phyloP scores from a whole-genome alignment of 2,113 vertebrate species.

The Oxyruncus cristatus region DNA sequence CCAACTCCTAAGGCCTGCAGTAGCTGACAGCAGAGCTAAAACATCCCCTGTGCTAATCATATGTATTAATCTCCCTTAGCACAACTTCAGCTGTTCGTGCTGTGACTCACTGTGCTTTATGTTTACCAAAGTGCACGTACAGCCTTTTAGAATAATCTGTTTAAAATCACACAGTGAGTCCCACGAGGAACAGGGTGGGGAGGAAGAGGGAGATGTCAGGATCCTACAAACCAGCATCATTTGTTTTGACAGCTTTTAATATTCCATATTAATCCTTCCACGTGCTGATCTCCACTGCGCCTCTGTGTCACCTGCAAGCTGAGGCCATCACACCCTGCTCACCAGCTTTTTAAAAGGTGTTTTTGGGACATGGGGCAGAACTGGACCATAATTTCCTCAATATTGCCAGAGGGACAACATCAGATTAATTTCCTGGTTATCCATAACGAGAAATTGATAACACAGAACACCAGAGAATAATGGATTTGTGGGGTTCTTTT shows the following conservation, averaged over 20 bases:
- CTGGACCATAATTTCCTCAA: rapidly evolving
- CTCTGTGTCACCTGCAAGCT: background rate
- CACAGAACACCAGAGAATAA: background rate
- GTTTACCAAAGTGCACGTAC: background rate
- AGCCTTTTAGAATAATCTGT: background rate
- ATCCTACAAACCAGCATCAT: background rate
- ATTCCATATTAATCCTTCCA: background rate
- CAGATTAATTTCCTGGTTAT: background rate
- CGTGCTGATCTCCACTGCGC: background rate
- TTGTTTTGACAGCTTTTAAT: slow-evolving; percentile 55
- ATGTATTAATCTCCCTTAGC: background rate
- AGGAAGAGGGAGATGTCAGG: slow-evolving; percentile 50
- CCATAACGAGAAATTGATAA: background rate
- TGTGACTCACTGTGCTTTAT: slow-evolving; percentile 14
- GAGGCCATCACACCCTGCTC: background rate
- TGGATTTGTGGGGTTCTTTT: background rate
- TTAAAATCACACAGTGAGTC: slow-evolving; percentile 13
- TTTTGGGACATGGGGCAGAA: background rate
- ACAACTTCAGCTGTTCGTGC: background rate
- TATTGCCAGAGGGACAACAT: background rate
- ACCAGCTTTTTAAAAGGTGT: background rate
- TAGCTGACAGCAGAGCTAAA: background rate
- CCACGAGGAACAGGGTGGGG: slow-evolving; percentile 27
- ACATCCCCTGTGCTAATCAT: background rate
- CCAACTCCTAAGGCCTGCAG: background rate